A percentile compares a stretch with the other conserved stretches of the same genome.
Evolutionary conservation across 2,113 vertebrate species (phyloP).

Genomic region (Eira barbara): DNA sequence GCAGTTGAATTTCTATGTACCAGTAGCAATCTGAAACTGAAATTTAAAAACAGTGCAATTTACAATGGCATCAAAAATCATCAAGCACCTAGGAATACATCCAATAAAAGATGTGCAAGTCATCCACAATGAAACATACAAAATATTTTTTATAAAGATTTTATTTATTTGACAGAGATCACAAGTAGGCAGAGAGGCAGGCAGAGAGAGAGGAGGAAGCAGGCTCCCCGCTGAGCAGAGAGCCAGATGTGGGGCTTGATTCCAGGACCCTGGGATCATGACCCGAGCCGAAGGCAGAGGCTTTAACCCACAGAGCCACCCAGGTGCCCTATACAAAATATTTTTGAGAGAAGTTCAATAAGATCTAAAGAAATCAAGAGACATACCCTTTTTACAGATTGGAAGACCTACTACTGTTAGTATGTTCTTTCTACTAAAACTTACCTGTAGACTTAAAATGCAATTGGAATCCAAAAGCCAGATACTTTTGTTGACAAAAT

Average conservation of each 20-base stretch:
- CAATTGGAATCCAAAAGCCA: not conserved
- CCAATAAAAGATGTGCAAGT: not conserved
- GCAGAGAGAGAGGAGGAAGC: too few relatives aligned
- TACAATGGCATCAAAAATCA: not conserved
- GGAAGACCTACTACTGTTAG: not conserved
- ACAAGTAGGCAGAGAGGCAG: too few relatives aligned
- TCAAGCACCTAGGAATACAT: not conserved
- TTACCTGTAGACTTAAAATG: not conserved
- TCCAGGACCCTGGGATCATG: too few relatives aligned
- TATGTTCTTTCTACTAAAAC: not conserved
- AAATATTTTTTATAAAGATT: not conserved
- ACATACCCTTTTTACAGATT: not conserved
- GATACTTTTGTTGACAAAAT: not conserved
- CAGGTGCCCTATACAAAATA: not conserved
- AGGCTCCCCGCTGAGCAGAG: too few relatives aligned
- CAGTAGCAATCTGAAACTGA: not conserved
- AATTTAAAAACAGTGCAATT: not conserved
- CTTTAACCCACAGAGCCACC: too few relatives aligned
- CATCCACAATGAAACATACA: not conserved
- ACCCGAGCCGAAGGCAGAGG: too few relatives aligned
- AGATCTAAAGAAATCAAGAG: not conserved
- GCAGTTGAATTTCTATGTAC: not conserved
- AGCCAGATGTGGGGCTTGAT: too few relatives aligned
- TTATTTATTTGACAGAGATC: too few relatives aligned
- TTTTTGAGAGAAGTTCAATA: not conserved